Evolutionary conservation across 2,797 vertebrate genomes (phyloP).

Genomic region (Chanos chanos): DNA sequence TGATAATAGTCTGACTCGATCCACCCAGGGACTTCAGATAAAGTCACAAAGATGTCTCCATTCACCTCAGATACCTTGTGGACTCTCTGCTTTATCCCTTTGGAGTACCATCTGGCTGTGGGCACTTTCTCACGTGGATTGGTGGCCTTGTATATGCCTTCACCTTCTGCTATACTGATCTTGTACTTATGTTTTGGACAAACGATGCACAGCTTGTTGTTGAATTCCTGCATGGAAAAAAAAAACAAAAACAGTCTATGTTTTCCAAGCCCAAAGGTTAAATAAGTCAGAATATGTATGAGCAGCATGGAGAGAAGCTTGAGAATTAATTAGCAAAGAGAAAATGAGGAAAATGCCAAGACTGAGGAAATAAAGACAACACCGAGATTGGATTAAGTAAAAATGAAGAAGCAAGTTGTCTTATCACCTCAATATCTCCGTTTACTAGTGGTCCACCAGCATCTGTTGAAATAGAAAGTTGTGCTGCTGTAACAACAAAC

Average conservation of each 20-base stretch:
- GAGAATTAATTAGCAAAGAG: not conserved
- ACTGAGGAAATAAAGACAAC: constrained; percentile 27
- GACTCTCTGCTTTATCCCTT: constrained; percentile 87
- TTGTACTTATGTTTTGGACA: constrained; percentile 94
- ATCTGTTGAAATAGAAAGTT: constrained; percentile 69
- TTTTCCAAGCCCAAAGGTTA: no score
- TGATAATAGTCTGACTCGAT: constrained; percentile 89
- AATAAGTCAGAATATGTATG: no score
- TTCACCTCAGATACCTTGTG: constrained; percentile 74
- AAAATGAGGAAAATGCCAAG: not conserved
- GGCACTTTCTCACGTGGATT: constrained; percentile 66
- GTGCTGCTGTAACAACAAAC: no score
- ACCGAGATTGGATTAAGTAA: constrained; percentile 7
- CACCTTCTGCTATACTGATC: constrained; percentile 83
- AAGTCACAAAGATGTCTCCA: constrained; percentile 80
- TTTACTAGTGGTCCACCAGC: constrained; percentile 77
- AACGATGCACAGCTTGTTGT: constrained; percentile 82
- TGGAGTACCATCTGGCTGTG: constrained; percentile 78
- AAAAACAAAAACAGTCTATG: not conserved
- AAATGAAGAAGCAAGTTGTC: constrained; percentile 13
- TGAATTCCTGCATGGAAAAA: constrained; percentile 74
- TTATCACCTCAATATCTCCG: constrained; percentile 90
- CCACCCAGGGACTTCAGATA: constrained; percentile 61
- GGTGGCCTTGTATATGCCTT: constrained; percentile 80
- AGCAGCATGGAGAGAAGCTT: no score